A percentile compares a stretch with the other conserved stretches of the same genome.
These are phyloP conservation scores for Nasonia giraulti DNA, from an alignment of 1,140 invertebrate species.

Conservation along the genomic window DNA sequence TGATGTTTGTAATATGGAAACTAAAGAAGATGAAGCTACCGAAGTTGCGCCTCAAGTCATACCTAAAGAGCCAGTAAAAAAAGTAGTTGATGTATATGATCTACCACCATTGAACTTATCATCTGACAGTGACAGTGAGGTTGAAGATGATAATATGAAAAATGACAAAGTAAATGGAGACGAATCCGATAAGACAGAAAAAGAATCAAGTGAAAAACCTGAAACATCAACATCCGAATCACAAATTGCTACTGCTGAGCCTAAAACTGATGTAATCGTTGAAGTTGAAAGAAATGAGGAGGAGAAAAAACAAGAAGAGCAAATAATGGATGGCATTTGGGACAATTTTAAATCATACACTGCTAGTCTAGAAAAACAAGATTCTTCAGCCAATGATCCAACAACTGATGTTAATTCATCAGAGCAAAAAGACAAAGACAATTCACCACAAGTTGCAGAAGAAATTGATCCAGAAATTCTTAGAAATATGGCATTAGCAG, in stretches of 20 bases:
- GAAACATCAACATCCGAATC: slow-evolving; percentile 41
- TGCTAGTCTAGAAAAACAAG: slow-evolving; percentile 75
- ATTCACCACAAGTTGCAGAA: background rate
- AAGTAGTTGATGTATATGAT: slow-evolving; percentile 80
- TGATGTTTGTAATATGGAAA: slow-evolving; percentile 35
- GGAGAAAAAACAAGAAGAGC: slow-evolving; percentile 70
- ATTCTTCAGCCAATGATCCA: slow-evolving; percentile 41
- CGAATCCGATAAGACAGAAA: slow-evolving; percentile 45
- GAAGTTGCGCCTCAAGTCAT: background rate
- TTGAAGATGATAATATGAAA: slow-evolving; percentile 70
- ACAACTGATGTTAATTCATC: background rate
- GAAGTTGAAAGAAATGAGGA: slow-evolving; percentile 69
- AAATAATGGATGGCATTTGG: slow-evolving; percentile 83
- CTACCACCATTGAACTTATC: slow-evolving; percentile 86
- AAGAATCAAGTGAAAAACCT: slow-evolving; percentile 3
- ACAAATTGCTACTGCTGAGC: slow-evolving; percentile 37
- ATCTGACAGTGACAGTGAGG: slow-evolving; percentile 85
- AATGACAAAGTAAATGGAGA: slow-evolving; percentile 55
- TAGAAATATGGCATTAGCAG: slow-evolving; percentile 68
- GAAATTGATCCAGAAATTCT: slow-evolving; percentile 53
- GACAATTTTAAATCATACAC: slow-evolving; percentile 86
- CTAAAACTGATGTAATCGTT: slow-evolving; percentile 56
- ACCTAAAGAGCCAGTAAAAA: slow-evolving; percentile 64
- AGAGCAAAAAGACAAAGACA: slow-evolving; percentile 3
- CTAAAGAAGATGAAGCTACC: background rate